Evolutionary conservation across 2,113 vertebrate genomes (phyloP).

Genomic region (Caranx ignobilis): DNA sequence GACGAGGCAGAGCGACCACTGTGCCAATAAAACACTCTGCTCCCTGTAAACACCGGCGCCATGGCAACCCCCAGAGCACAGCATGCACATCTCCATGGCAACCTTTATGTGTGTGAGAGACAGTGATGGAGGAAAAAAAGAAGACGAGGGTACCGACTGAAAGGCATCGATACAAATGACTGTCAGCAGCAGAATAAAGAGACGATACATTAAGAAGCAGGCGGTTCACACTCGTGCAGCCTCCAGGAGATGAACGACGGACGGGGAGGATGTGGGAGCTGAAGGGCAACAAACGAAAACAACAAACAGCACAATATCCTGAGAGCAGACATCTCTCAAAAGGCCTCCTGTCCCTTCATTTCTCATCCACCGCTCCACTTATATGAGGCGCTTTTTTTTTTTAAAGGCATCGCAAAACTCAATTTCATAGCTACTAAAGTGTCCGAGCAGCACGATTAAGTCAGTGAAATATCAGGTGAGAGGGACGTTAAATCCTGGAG

Average conservation of each 20-base stretch:
- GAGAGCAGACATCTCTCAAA: not conserved
- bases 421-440: not conserved
- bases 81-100: conserved; percentile 51
- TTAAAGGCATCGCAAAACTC: not conserved
- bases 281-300: conserved; percentile 9
- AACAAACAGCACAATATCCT: not conserved
- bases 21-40: conserved; percentile 53
- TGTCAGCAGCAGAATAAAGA: not conserved
- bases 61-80: conserved; percentile 69
- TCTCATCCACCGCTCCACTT: not conserved
- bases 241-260: conserved; percentile 9
- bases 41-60: conserved; percentile 59
- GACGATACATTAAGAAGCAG: not conserved
- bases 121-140: too few relatives aligned
- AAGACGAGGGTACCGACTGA: not conserved
- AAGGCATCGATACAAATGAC: conserved; percentile 10
- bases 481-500: too few relatives aligned
- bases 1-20: conserved; percentile 13
- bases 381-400: not conserved
- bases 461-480: too few relatives aligned
- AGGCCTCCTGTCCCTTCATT: not conserved
- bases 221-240: not conserved
- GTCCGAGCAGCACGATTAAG: too few relatives aligned
- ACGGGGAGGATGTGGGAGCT: conserved; percentile 6
- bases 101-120: conserved; percentile 36